Evolutionary conservation across 2,888 invertebrate species (phyloP), one percentile per base, ranked within the genome.

Genomic region (Ommatoiulus sabulosus): DNA sequence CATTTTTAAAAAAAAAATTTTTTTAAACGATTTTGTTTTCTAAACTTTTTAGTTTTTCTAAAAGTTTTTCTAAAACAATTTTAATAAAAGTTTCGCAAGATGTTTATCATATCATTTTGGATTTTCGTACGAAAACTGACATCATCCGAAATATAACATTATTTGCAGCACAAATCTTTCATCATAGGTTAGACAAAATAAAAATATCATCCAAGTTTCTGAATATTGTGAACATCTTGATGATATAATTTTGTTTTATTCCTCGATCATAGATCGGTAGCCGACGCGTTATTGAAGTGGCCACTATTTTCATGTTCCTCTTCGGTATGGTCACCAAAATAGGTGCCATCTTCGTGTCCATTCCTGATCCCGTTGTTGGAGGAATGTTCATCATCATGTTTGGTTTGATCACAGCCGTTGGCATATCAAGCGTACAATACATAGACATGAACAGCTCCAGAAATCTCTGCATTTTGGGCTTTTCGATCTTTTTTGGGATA

Each of bases 401-500:
- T 87, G 87, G 72, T 5, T 6, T 96, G 95, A 96, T 96, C 89
- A 94, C 95, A 0, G 96, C 96, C 0, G 96, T 96, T 90, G 96
- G 96, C n/a, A 72, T 96, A 0, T 96, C 96, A 0, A 95, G 96
- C 1, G 93, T 97, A 10, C 97, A 97, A 91, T 96, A 96, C 91
- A 95, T 97, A 63, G 95, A 97, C 91, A 93, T 97, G 90, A 96
- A 89, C 86, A 95, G 90, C 92, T 93, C 90, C 5, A 87, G 52
- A 87, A 87, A 90, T 88, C 86, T 90, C 3, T 80, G 87, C 17
- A 88, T 90, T 86, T n/a, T 98, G 48, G 98, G 98, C 20, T 95
- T 97, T 91, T 96, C 97, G 2, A 93, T 97, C 89, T 97, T 97
- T 93, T 96, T 97, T 91, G 97, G 97, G 4, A 92, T 97, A 93